Evolutionary conservation across 2,797 vertebrate genomes (phyloP), one percentile per base, ranked within the genome.

Genomic region (Karalla daura): DNA sequence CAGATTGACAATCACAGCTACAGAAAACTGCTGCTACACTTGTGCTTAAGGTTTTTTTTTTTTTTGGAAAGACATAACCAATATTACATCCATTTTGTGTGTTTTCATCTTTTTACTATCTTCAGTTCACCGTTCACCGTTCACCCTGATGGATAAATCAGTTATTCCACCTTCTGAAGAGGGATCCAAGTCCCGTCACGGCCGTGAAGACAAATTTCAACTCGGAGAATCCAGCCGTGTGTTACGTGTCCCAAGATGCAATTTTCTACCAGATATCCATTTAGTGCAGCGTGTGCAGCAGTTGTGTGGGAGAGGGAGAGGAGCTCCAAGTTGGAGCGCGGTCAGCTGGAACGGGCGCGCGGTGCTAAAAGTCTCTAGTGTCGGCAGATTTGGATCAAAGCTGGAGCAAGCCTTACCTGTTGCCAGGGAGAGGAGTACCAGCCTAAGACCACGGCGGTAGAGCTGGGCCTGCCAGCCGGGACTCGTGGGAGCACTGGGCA

Each of bases 371-470:
- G 23, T 46, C 50, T 41, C 27, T 51, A 11, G 28, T 40, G 39
- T 32, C 6, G 20, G 21, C 23, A 44, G 58, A 35, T 63, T 39
- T 28, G 33, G 18, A 60, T 41, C n/a, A 63, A 68, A 70, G 55
- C 5, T 2, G 27, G 49, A 40, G 11, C 27, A 54, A 59, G 35
- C 18, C 9, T n/a, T 89, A 97, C 98, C 96, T 96, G 96, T 76
- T 96, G 95, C 98, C 98, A 99, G 7, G 96, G 96, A 0, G 96
- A 98, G 0, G 96, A 89, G 70, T 96, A 97, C 98, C 98, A 99
- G 73, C 93, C 95, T 0, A 93, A 86, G 2, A 90, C 86, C 69
- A 77, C 61, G 2, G 86, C 56, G 18, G 24, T 83, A 23, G 85
- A 67, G 36, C 91, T 76, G 4, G 83, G 51, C 0, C 78, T 89